Percentiles rank a stretch among this genome's conserved stretches.
These are phyloP conservation scores for Apostichopus leukothele DNA, from an alignment of 53 echinoderm and acorn worm species.

Conservation along the genomic window DNA sequence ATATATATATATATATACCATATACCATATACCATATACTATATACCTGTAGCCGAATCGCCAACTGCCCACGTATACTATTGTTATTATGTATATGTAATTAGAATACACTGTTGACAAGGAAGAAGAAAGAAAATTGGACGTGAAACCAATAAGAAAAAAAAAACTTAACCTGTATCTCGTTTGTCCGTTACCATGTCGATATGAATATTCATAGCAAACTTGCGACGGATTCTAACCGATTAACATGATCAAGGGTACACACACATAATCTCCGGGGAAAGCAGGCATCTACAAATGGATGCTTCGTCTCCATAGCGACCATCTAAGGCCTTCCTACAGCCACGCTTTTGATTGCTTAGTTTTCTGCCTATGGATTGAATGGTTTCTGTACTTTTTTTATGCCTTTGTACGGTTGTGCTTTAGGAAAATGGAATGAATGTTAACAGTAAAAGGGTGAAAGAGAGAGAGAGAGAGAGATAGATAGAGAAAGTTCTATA, in stretches of 20 bases:
- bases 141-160: not conserved
- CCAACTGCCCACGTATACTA: too few species aligned
- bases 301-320: slow-evolving; percentile 45
- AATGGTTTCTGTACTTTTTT: slow-evolving; percentile 46
- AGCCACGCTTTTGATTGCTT: slow-evolving; percentile 32
- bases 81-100: too few species aligned
- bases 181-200: not conserved
- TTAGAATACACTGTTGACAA: not conserved
- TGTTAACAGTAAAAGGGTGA: not conserved
- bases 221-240: slow-evolving; percentile 18
- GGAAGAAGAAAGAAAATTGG: not conserved
- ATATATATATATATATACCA: too few species aligned
- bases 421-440: not conserved
- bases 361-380: not conserved
- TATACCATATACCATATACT: too few species aligned
- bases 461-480: not conserved
- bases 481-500: not conserved
- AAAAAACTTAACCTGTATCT: not conserved
- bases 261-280: slow-evolving; percentile 40
- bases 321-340: slow-evolving; percentile 32
- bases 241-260: slow-evolving; percentile 43
- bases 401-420: slow-evolving; percentile 4
- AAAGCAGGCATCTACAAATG: slow-evolving; percentile 36
- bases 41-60: too few species aligned
- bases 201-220: slow-evolving; percentile 23